Conservation (phyloP, 2,888 invertebrate genomes). For the Diarsia dahlii region DNA sequence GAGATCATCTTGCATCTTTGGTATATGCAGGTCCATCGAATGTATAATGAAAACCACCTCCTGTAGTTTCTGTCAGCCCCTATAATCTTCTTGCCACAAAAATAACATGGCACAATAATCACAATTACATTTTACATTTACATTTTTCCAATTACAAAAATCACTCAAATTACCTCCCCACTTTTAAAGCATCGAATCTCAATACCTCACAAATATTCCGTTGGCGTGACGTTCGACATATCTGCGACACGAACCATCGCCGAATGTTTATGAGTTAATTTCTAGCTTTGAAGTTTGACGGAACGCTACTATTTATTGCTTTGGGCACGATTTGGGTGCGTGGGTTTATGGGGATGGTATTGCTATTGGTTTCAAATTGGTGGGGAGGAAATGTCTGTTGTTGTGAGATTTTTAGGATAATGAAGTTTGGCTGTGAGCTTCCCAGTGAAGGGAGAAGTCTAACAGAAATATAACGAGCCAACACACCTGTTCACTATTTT, state of each 20-base stretch:
- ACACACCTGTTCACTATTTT: too few species aligned
- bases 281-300: conserved; percentile 88
- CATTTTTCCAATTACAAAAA: conserved; percentile 1
- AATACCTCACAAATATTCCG: conserved; percentile 67
- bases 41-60: not conserved
- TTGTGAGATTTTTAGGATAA: not conserved
- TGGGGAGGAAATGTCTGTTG: conserved; percentile 27
- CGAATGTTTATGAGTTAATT: conserved; percentile 87
- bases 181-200: conserved; percentile 38
- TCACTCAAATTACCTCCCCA: conserved; percentile 41
- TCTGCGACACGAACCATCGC: conserved; percentile 63
- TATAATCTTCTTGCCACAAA: not conserved
- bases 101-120: too few species aligned
- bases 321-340: conserved; percentile 78
- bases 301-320: conserved; percentile 83
- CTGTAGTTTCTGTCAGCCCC: not conserved
- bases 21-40: not conserved
- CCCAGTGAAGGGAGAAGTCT: not conserved
- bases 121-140: too few species aligned
- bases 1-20: too few species aligned
- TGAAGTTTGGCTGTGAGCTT: conserved; percentile 1
- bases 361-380: conserved; percentile 30
- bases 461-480: too few species aligned
- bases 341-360: conserved; percentile 52
- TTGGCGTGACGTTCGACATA: conserved; percentile 79